Percentiles rank a stretch among this genome's conserved stretches.
Conservation (phyloP, 1,140 invertebrate genomes). For the Drosophila rufa region DNA sequence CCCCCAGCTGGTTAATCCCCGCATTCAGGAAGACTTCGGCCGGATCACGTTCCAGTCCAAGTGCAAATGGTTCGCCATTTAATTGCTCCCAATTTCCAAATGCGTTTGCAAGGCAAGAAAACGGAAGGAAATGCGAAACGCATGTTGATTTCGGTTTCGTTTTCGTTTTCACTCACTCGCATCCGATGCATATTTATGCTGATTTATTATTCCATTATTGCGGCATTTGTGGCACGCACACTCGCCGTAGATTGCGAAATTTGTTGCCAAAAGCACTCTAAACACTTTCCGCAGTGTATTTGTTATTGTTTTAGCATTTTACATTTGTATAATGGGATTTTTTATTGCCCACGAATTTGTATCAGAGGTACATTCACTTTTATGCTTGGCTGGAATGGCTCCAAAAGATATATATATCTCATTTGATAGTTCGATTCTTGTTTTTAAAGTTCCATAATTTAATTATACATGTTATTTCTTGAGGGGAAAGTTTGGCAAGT, state of each 20-base stretch:
- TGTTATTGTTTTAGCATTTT: constrained; percentile 31
- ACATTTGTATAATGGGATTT: constrained; percentile 27
- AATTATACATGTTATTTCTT: constrained; percentile 1
- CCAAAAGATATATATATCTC: neutral
- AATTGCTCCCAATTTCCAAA: constrained; percentile 63
- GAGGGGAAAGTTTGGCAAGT: constrained; percentile 38
- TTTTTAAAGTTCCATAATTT: neutral
- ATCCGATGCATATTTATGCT: constrained; percentile 72
- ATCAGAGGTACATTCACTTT: constrained; percentile 52
- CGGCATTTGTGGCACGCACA: constrained; percentile 72
- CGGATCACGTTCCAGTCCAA: constrained; percentile 46
- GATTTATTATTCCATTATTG: constrained; percentile 79
- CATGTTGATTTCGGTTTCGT: constrained; percentile 59
- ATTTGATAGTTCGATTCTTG: neutral
- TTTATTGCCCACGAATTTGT: constrained; percentile 50
- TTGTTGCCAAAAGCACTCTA: constrained; percentile 38
- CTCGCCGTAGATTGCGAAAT: constrained; percentile 53
- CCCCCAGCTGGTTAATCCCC: constrained; percentile 25
- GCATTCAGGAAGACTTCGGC: constrained; percentile 55
- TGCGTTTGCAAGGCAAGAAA: constrained; percentile 58
- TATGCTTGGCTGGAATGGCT: constrained; percentile 29
- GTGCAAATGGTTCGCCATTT: constrained; percentile 41
- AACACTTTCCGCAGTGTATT: constrained; percentile 17
- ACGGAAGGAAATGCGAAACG: constrained; percentile 79
- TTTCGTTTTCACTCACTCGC: constrained; percentile 26